phyloP scores from a whole-genome alignment of 1,140 invertebrate species.

The Musca domestica region DNA sequence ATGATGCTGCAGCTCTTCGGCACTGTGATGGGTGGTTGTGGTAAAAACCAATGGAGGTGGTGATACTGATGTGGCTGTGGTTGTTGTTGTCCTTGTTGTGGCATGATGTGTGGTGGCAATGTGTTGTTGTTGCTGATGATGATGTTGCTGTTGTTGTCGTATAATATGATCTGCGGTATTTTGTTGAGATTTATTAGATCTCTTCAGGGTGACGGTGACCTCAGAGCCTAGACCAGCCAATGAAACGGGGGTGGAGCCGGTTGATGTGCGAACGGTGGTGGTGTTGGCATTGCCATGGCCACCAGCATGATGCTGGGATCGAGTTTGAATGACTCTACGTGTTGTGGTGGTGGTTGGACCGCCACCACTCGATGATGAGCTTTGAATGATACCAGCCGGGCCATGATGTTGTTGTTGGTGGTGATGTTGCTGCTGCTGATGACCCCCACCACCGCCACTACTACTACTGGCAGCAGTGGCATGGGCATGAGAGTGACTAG shows the following conservation, averaged over 20 bases:
- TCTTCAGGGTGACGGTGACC: conserved; percentile 49
- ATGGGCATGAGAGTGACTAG: no score
- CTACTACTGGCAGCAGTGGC: not conserved
- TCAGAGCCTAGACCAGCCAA: conserved; percentile 51
- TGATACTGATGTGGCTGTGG: conserved; percentile 29
- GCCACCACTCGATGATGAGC: not conserved
- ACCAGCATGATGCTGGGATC: not conserved
- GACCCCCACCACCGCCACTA: conserved; percentile 26
- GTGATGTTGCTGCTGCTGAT: conserved; percentile 22
- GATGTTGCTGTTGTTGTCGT: conserved; percentile 42
- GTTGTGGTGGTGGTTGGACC: conserved; percentile 18
- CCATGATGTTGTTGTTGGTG: conserved; percentile 28
- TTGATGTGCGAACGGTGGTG: conserved; percentile 5
- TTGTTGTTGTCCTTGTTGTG: conserved; percentile 24
- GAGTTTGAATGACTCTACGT: conserved; percentile 5
- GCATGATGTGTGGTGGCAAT: not conserved
- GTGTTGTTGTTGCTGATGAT: conserved; percentile 31
- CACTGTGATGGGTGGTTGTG: conserved; percentile 20
- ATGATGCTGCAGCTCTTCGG: conserved; percentile 11
- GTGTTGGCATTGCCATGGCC: conserved; percentile 12
- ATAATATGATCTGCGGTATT: conserved; percentile 52
- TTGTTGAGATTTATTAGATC: conserved; percentile 37
- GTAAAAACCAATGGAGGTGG: conserved; percentile 28
- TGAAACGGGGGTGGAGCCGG: conserved; percentile 38
- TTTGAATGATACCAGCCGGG: conserved; percentile 10